Evolutionary conservation across 2,113 vertebrate species (phyloP), one percentile per base, ranked within the genome.

Genomic region (Urocitellus parryii): DNA sequence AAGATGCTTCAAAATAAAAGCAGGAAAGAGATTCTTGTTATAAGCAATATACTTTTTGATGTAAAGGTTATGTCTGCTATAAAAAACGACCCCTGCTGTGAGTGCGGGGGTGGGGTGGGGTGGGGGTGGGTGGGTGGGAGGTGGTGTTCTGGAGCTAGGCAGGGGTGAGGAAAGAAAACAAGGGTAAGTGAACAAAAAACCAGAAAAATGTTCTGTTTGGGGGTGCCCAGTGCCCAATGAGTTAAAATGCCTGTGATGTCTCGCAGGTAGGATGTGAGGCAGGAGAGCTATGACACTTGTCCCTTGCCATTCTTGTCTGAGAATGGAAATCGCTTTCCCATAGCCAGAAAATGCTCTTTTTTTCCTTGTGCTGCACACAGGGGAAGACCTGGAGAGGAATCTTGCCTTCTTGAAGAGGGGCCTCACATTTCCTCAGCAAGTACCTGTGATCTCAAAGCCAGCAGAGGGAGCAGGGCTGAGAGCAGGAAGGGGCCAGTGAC

Each of bases 1-100:
- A 98, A 81, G 96, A 93, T 77, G 97, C 98, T 98, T 98, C 98
- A 97, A 98, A 95, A 92, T 97, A 97, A 97, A 98, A 29, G 79
- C 98, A 74, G 81, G 91, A 96, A 68, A 96, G 83, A 78, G 88
- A 91, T 97, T 98, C 98, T 98, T 98, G 97, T 83, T 96, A 97
- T 94, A 97, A 97, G 98, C 97, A 98, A 97, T 92, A 96, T 58
- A 51, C 97, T 97, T 98, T 97, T 96, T 96, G 73, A 97, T 98
- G 98, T 98, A 98, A 98, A 97, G 96, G 88, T 87, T 89, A 53
- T 34, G 84, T 85, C 95, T 61, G 96, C 70, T 22, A 86, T 25
- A 96, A 95, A 97, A 96, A 98, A 98, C 94, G 95, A 97, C 93
- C 97, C 97, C 96, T 94, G 97, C 74, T 96, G 53, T 89, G 95